These are phyloP conservation scores for Zaprionus obscuricornis DNA, from an alignment of 2,888 invertebrate species.

Conservation along the genomic window DNA sequence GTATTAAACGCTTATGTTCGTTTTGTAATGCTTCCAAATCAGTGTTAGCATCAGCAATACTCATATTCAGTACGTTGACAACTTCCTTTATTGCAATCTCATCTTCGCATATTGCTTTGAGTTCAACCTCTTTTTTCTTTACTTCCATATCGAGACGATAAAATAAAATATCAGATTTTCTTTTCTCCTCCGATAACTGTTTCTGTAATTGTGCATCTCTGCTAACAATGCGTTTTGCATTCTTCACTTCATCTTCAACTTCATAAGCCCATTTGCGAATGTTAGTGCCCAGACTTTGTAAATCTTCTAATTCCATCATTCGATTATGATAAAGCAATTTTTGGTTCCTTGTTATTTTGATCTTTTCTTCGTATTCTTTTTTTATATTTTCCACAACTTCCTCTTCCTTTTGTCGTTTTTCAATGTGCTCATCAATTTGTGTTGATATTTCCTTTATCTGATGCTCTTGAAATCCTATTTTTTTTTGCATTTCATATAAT, in stretches of 20 bases:
- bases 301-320: constrained; percentile 76
- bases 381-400: constrained; percentile 77
- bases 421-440: constrained; percentile 81
- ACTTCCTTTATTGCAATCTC: constrained; percentile 87
- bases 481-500: constrained; percentile 84
- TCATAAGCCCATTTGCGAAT: constrained; percentile 81
- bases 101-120: constrained; percentile 87
- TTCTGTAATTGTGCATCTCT: constrained; percentile 82
- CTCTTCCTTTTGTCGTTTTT: constrained; percentile 81
- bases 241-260: constrained; percentile 80
- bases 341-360: constrained; percentile 63
- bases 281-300: constrained; percentile 80
- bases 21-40: constrained; percentile 89
- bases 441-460: constrained; percentile 83
- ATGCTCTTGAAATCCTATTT: constrained; percentile 84
- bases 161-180: constrained; percentile 86
- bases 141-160: constrained; percentile 88
- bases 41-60: constrained; percentile 88
- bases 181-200: constrained; percentile 81
- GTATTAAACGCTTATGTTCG: constrained; percentile 88
- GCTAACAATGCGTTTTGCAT: constrained; percentile 81
- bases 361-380: constrained; percentile 79
- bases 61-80: constrained; percentile 85
- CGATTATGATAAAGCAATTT: constrained; percentile 75
- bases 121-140: constrained; percentile 88